These are phyloP conservation scores for Takifugu flavidus DNA, from an alignment of 2,113 vertebrate genomes.

Conservation along the genomic window DNA sequence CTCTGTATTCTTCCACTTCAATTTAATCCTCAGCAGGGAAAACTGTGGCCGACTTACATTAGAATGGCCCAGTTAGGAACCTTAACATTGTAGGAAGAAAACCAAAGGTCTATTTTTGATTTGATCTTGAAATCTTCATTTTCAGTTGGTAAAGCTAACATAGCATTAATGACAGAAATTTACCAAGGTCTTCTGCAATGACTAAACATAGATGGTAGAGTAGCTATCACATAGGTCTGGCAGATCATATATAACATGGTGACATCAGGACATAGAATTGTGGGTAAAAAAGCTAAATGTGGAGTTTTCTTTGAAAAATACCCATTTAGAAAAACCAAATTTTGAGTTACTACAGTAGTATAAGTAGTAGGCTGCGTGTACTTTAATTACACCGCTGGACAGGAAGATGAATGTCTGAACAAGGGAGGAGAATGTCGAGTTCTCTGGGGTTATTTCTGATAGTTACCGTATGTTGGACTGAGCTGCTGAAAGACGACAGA, in stretches of 20 bases:
- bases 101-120: constrained; percentile 14
- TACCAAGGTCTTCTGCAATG: too few relatives aligned
- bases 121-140: neutral
- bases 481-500: constrained; percentile 28
- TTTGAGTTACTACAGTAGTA: constrained; percentile 26
- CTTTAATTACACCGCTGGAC: constrained; percentile 50
- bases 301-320: constrained; percentile 25
- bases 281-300: constrained; percentile 30
- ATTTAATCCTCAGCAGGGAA: constrained; percentile 46
- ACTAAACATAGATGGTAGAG: too few relatives aligned
- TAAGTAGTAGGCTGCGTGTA: constrained; percentile 39
- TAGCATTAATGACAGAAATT: too few relatives aligned
- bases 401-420: constrained; percentile 30
- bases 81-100: constrained; percentile 44
- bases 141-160: too few relatives aligned
- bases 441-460: constrained; percentile 26
- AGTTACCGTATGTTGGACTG: constrained; percentile 11
- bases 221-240: neutral
- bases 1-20: constrained; percentile 37
- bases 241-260: constrained; percentile 19
- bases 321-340: constrained; percentile 48
- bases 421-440: neutral
- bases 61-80: constrained; percentile 52
- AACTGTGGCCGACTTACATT: constrained; percentile 51
- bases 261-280: constrained; percentile 6